phyloP scores from a whole-genome alignment of 2,797 vertebrate genomes.

The Enteromius argenteus region DNA sequence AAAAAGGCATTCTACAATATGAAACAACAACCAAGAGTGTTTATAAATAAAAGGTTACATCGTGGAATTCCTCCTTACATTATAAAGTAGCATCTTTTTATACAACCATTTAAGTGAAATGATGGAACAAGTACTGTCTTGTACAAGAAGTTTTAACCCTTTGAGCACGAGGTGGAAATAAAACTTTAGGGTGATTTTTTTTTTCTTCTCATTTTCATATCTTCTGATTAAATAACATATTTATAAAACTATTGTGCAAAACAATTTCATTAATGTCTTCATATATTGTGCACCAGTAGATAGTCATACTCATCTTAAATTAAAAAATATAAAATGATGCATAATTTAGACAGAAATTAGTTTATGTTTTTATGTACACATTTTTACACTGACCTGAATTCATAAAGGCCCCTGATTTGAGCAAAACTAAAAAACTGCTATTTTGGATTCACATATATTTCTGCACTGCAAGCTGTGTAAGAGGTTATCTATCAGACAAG shows the following conservation, averaged over 20 bases:
- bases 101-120: constrained; percentile 96
- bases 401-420: constrained; percentile 82
- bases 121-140: constrained; percentile 87
- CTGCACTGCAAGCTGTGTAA: constrained; percentile 66
- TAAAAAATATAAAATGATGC: constrained; percentile 88
- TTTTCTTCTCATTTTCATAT: constrained; percentile 70
- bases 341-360: constrained; percentile 87
- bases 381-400: constrained; percentile 87
- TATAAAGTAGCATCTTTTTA: constrained; percentile 96
- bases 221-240: constrained; percentile 94
- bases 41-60: constrained; percentile 96
- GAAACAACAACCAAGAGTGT: constrained; percentile 90
- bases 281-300: constrained; percentile 87
- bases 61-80: constrained; percentile 90
- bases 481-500: constrained; percentile 59
- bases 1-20: constrained; percentile 92
- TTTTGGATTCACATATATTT: constrained; percentile 63
- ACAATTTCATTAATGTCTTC: constrained; percentile 84
- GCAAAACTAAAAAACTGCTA: constrained; percentile 71
- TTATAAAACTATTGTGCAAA: constrained; percentile 98
- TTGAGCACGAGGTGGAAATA: constrained; percentile 92
- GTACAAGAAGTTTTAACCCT: constrained; percentile 95
- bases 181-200: constrained; percentile 72
- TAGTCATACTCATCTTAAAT: constrained; percentile 85
- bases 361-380: constrained; percentile 82